phyloP scores from a whole-genome alignment of 2,888 invertebrate genomes.

The Patella ulyssiponensis region DNA sequence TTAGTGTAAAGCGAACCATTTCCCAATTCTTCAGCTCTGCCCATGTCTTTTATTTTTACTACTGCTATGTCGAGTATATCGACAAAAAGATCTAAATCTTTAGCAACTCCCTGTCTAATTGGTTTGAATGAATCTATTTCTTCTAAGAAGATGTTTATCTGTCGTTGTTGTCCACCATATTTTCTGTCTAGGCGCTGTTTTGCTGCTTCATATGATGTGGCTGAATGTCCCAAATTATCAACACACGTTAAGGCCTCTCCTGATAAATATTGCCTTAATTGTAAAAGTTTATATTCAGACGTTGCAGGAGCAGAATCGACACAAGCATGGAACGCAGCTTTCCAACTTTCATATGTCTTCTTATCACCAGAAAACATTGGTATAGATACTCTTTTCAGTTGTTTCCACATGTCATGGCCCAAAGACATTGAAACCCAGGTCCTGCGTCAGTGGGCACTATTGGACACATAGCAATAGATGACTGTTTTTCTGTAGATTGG shows the following conservation, averaged over 20 bases:
- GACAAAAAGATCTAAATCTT: constrained; percentile 26
- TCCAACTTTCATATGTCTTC: constrained; percentile 28
- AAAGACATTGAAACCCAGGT: too few relatives aligned
- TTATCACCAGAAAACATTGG: constrained; percentile 23
- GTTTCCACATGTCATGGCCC: too few relatives aligned
- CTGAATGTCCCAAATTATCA: constrained; percentile 28
- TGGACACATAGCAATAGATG: too few relatives aligned
- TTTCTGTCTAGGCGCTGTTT: background rate
- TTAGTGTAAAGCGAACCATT: constrained; percentile 23
- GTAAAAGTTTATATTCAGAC: constrained; percentile 33
- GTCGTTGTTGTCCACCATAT: constrained; percentile 26
- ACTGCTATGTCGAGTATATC: constrained; percentile 25
- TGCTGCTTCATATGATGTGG: constrained; percentile 29
- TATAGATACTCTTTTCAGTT: too few relatives aligned
- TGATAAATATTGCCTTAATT: constrained; percentile 27
- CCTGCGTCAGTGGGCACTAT: too few relatives aligned
- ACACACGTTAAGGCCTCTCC: constrained; percentile 26
- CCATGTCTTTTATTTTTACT: constrained; percentile 26
- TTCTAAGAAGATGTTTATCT: constrained; percentile 23
- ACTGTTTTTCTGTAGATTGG: too few relatives aligned
- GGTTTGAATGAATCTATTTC: constrained; percentile 29
- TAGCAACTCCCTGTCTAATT: constrained; percentile 17
- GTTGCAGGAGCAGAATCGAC: constrained; percentile 22
- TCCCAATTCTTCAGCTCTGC: constrained; percentile 17
- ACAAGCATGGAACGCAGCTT: constrained; percentile 30